phyloP scores from a whole-genome alignment of 2,888 invertebrate species.

The Cheiracanthium punctorium region DNA sequence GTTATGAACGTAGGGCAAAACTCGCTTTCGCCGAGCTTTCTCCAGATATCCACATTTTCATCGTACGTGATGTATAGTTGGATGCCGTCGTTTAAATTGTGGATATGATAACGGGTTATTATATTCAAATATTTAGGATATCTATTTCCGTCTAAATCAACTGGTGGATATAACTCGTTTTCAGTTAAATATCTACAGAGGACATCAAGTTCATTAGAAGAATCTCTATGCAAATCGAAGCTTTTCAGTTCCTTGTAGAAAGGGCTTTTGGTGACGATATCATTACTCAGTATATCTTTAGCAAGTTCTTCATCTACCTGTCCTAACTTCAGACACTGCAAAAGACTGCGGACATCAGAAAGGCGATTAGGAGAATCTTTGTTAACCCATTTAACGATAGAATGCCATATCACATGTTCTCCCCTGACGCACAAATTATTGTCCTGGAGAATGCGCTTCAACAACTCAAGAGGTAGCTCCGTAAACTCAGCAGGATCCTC shows the following conservation, averaged over 20 bases:
- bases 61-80: slow-evolving; percentile 13
- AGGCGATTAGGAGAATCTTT: background rate
- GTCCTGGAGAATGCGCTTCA: slow-evolving; percentile 16
- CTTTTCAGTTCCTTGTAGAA: background rate
- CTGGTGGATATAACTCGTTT: too few relatives aligned
- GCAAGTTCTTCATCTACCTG: slow-evolving; percentile 13
- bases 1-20: slow-evolving; percentile 13
- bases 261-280: background rate
- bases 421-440: slow-evolving; percentile 15
- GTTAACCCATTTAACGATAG: slow-evolving; percentile 10
- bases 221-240: background rate
- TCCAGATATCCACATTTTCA: slow-evolving; percentile 25
- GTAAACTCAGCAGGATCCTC: background rate
- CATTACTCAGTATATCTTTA: background rate
- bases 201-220: background rate
- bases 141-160: background rate
- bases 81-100: background rate
- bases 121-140: background rate
- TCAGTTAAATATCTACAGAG: background rate
- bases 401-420: background rate
- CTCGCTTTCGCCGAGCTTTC: background rate
- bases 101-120: background rate
- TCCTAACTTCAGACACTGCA: background rate
- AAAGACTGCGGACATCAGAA: background rate
- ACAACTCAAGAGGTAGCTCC: background rate